Evolutionary conservation across 2,888 invertebrate species (phyloP).

Genomic region (Deroplatys truncata): DNA sequence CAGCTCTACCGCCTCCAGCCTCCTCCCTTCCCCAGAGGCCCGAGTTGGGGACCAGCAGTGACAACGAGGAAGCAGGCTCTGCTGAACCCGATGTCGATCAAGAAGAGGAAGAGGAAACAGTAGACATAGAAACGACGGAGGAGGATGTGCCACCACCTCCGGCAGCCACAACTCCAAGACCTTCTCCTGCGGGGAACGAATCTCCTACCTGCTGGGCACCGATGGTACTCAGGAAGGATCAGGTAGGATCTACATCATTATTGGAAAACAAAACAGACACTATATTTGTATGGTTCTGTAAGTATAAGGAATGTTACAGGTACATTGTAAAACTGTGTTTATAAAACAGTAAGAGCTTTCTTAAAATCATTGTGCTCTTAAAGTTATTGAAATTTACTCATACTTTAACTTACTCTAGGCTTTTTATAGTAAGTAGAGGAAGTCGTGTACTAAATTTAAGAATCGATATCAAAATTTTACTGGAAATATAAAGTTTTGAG

Average conservation of each 20-base stretch:
- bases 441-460: no score
- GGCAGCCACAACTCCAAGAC: background rate
- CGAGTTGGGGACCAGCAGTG: slow-evolving; percentile 34
- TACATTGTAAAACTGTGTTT: no score
- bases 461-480: no score
- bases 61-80: slow-evolving; percentile 53
- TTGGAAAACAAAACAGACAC: background rate
- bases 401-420: no score
- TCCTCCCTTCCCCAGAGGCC: background rate
- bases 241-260: background rate
- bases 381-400: no score
- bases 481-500: no score
- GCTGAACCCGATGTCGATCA: background rate
- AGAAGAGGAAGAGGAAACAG: slow-evolving; percentile 65
- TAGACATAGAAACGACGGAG: slow-evolving; percentile 84
- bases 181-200: background rate
- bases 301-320: no score
- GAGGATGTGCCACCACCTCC: slow-evolving; percentile 53
- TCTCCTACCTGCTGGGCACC: background rate
- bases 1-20: background rate
- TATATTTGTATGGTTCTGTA: no score
- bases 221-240: background rate
- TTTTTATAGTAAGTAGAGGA: no score
- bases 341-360: no score
- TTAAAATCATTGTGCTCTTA: no score